Percentiles rank a stretch among this genome's conserved stretches.
Evolutionary conservation across 2,888 invertebrate genomes (phyloP).

Genomic region (Yponomeuta plumbellus): DNA sequence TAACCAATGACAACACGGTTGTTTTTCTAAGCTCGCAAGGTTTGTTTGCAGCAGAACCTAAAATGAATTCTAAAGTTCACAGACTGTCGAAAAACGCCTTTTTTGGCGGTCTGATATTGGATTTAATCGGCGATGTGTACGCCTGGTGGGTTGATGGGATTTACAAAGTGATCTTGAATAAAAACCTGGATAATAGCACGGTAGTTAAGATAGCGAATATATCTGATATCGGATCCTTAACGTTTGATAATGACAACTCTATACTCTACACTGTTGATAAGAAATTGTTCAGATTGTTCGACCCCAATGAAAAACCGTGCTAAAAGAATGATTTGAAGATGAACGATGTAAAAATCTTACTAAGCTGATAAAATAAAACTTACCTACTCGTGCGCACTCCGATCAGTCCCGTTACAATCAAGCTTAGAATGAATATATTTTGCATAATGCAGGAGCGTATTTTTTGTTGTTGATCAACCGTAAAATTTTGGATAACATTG

Average conservation of each 20-base stretch:
- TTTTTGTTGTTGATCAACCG: not conserved
- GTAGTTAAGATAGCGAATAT: conserved; percentile 44
- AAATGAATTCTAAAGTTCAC: conserved; percentile 30
- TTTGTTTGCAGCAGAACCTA: too few species aligned
- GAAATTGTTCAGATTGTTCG: conserved; percentile 40
- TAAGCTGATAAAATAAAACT: too few species aligned
- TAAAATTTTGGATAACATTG: too few species aligned
- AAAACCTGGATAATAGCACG: conserved; percentile 38
- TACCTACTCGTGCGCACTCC: too few species aligned
- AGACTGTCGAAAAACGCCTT: conserved; percentile 51
- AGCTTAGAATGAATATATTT: too few species aligned
- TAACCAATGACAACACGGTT: too few species aligned
- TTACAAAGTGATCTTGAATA: conserved; percentile 47
- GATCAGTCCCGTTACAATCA: too few species aligned
- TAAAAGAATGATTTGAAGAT: too few species aligned
- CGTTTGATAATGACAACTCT: conserved; percentile 58
- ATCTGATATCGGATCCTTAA: conserved; percentile 46
- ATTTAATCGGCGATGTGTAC: conserved; percentile 49
- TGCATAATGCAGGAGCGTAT: not conserved
- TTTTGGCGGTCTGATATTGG: conserved; percentile 54
- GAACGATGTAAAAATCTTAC: too few species aligned
- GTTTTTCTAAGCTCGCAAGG: too few species aligned
- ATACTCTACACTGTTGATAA: conserved; percentile 48
- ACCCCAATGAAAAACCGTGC: not conserved
- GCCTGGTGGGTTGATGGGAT: conserved; percentile 65